Evolutionary conservation across 64 coral and sea anemone species (phyloP), one percentile per base, ranked within the genome.

Genomic region (Anthopleura sola): DNA sequence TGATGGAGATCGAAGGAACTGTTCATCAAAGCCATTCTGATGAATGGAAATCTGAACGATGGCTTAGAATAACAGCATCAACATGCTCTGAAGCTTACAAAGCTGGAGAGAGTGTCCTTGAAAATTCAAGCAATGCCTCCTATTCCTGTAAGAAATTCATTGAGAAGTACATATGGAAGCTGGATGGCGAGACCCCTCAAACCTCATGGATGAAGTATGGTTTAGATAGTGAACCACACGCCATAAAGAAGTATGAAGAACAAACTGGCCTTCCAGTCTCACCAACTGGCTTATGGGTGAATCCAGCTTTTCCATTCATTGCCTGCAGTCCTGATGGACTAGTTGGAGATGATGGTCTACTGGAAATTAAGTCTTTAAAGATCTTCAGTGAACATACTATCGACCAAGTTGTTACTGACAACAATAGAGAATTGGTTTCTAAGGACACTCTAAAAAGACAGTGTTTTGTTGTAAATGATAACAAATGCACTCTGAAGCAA

Each of bases 301-400:
- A 92, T 40, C 90, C 90, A 68, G 75, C 83, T 71, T 87, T 75
- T 75, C 90, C 90, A 57, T 92, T 74, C 49, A 78, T 90, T 37
- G 84, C 47, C 34, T 91, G 89, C 53, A 83, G 60, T 7, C 87
- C 87, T 83, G 87, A 89, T 71, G 87, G 87, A 4, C 57, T 89
- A 23, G 29, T 83, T 20, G 78, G 55, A 49, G 33, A 92, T 46
- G 80, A 84, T 84, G 86, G 85, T n/a, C 18, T 84, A 18, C 33
- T 87, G 0, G 86, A 92, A 60, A 92, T 92, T 6, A 92, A 87
- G 32, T 87, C 91, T 19, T 49, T 92, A 0, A 92, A 92, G 54
- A 15, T 92, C 0, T 92, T 92, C 55, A 84, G 84, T 57, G 40
- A 92, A 0, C 37, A 92, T 60, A 55, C 16, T 24, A 75, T 87